phyloP scores from a whole-genome alignment of 2,888 invertebrate genomes.

The Salticus scenicus region DNA sequence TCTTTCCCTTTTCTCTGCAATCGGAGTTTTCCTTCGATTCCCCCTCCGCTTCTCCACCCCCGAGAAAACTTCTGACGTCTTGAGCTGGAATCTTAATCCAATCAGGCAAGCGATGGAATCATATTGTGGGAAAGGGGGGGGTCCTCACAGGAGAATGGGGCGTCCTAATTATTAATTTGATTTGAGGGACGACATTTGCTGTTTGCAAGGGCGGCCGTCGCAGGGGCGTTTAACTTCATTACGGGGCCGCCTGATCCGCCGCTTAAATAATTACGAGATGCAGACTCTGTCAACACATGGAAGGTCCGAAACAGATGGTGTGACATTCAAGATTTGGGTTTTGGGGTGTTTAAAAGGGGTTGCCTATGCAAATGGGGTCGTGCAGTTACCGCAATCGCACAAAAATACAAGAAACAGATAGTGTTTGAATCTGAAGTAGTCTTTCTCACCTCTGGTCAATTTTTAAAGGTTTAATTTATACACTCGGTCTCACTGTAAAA shows the following conservation, averaged over 20 bases:
- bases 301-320: conserved; percentile 52
- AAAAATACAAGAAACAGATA: too few relatives aligned
- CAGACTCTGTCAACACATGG: conserved; percentile 57
- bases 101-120: conserved; percentile 67
- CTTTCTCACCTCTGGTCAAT: too few relatives aligned
- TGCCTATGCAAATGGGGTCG: background rate
- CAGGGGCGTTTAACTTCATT: conserved; percentile 70
- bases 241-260: conserved; percentile 22
- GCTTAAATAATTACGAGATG: conserved; percentile 55
- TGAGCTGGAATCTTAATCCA: conserved; percentile 57
- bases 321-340: conserved; percentile 21
- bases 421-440: too few relatives aligned
- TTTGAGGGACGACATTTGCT: conserved; percentile 61
- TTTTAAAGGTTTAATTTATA: too few relatives aligned
- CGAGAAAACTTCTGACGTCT: conserved; percentile 33
- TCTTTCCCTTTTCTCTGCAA: background rate
- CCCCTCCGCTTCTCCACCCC: background rate
- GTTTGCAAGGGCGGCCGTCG: conserved; percentile 51
- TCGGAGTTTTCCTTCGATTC: background rate
- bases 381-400: too few relatives aligned
- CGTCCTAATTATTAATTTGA: conserved; percentile 70
- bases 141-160: conserved; percentile 64
- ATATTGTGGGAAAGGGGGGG: conserved; percentile 32
- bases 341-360: background rate
- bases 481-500: too few relatives aligned